These are phyloP conservation scores for Heliornis fulica DNA, from an alignment of 2,113 vertebrate genomes.

Conservation along the genomic window DNA sequence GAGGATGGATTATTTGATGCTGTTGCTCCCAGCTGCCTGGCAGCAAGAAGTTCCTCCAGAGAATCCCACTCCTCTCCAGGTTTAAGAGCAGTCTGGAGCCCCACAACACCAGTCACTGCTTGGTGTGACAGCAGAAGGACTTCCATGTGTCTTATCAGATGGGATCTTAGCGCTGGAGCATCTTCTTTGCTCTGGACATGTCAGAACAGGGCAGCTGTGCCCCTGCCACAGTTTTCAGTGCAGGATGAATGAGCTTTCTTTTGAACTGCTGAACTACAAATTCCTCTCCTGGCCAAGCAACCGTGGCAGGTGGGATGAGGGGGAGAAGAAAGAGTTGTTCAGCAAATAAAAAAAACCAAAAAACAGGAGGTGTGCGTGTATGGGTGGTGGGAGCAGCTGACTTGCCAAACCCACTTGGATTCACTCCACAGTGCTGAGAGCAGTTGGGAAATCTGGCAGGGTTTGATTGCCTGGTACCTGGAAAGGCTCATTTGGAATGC, in stretches of 20 bases:
- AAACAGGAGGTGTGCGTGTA: neutral
- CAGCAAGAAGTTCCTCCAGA: neutral
- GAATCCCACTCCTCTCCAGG: neutral
- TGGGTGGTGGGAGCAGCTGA: constrained; percentile 30
- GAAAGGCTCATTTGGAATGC: constrained; percentile 11
- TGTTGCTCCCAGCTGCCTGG: neutral
- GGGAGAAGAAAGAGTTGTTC: neutral
- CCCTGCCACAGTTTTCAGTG: neutral
- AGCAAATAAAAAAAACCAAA: neutral
- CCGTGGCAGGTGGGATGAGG: neutral
- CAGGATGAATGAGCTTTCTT: neutral
- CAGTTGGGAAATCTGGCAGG: neutral
- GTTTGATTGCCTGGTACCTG: neutral
- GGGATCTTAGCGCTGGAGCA: constrained; percentile 4
- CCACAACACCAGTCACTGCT: neutral
- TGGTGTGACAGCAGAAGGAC: neutral
- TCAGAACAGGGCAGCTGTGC: constrained; percentile 75
- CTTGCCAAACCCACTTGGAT: neutral
- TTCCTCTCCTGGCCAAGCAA: neutral
- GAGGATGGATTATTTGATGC: neutral
- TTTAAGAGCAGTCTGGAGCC: neutral
- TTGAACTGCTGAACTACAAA: constrained; percentile 43
- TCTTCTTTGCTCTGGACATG: constrained; percentile 72
- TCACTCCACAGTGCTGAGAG: rapidly evolving
- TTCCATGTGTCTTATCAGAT: neutral